Evolutionary conservation across 2,797 vertebrate species (phyloP).

Genomic region (Pseudochirops cupreus): DNA sequence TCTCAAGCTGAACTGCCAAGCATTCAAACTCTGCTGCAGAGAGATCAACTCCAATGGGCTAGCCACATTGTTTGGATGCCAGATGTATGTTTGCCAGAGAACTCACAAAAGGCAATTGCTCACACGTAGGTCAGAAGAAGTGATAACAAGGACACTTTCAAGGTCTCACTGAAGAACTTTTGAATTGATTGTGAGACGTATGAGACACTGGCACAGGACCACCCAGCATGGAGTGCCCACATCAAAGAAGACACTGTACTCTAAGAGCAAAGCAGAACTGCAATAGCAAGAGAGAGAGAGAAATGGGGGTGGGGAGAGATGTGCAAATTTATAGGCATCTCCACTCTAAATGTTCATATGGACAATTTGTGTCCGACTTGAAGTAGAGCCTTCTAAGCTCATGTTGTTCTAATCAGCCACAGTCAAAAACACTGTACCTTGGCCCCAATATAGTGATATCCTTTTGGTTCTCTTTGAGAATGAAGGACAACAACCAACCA

Average conservation of each 20-base stretch:
- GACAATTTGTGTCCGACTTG: not conserved
- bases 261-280: not conserved
- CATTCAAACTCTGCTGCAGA: not conserved
- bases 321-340: not conserved
- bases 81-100: not conserved
- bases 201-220: not conserved
- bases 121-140: not conserved
- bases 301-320: not conserved
- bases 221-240: not conserved
- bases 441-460: not conserved
- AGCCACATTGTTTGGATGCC: not conserved
- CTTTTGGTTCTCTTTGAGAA: not conserved
- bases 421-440: not conserved
- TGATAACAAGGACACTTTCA: not conserved
- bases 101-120: not conserved
- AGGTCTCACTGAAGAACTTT: not conserved
- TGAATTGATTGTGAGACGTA: not conserved
- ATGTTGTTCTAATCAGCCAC: not conserved
- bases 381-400: not conserved
- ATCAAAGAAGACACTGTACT: not conserved
- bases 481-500: not conserved
- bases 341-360: not conserved
- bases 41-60: not conserved
- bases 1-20: not conserved
- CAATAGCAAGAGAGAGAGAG: not conserved